A percentile compares a stretch with the other conserved stretches of the same genome.
These are phyloP conservation scores for Troglohyphantes excavatus DNA, from an alignment of 2,888 invertebrate species.

Conservation along the genomic window DNA sequence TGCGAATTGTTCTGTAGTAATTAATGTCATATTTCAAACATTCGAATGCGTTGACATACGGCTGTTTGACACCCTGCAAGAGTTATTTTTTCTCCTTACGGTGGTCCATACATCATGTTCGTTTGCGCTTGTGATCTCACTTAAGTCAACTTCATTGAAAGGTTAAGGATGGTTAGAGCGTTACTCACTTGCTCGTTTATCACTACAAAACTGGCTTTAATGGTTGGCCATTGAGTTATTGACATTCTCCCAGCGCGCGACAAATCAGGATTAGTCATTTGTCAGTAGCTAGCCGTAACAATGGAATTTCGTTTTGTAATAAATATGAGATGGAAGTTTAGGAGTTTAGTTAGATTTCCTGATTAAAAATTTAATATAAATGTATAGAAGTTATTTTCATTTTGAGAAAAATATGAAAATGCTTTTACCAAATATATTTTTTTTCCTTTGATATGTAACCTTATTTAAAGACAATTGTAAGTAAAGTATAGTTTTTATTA, in stretches of 20 bases:
- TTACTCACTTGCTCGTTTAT: slow-evolving; percentile 72
- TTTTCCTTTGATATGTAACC: too few relatives aligned
- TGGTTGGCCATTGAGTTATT: slow-evolving; percentile 75
- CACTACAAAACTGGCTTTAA: slow-evolving; percentile 64
- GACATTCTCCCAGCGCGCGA: slow-evolving; percentile 61
- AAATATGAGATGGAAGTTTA: too few relatives aligned
- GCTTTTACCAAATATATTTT: too few relatives aligned
- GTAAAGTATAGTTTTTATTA: too few relatives aligned
- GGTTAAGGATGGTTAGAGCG: slow-evolving; percentile 76
- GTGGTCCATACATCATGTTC: slow-evolving; percentile 75
- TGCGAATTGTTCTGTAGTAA: slow-evolving; percentile 69
- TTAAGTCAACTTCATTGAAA: slow-evolving; percentile 77
- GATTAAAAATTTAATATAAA: too few relatives aligned
- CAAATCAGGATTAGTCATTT: slow-evolving; percentile 73
- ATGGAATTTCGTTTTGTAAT: slow-evolving; percentile 46
- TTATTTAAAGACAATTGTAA: too few relatives aligned
- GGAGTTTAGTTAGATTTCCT: too few relatives aligned
- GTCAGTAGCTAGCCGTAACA: slow-evolving; percentile 15
- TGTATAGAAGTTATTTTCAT: too few relatives aligned
- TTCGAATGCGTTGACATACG: slow-evolving; percentile 74
- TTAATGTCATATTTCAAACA: slow-evolving; percentile 76
- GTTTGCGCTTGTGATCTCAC: slow-evolving; percentile 74
- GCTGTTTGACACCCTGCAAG: slow-evolving; percentile 69
- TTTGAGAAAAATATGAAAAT: too few relatives aligned
- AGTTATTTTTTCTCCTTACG: slow-evolving; percentile 62